phyloP scores from a whole-genome alignment of 1,140 invertebrate species.

The Pseudomyrmex gracilis region DNA sequence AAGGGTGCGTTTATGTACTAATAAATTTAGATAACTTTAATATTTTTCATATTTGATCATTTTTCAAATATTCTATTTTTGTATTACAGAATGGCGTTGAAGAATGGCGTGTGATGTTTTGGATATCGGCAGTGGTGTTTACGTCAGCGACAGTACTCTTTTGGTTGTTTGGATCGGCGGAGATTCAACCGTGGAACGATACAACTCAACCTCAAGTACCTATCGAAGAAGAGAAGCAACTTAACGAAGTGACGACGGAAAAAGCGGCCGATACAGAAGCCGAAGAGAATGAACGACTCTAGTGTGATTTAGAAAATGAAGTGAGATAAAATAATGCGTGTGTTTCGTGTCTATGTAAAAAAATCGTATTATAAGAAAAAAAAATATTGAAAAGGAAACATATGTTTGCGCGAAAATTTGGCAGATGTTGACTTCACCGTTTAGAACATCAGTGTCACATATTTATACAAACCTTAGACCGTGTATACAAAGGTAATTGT shows the following conservation, averaged over 20 bases:
- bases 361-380: background rate
- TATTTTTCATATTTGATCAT: slow-evolving; percentile 1
- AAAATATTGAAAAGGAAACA: background rate
- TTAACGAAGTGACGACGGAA: slow-evolving; percentile 68
- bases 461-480: slow-evolving; percentile 40
- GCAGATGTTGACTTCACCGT: background rate
- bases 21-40: background rate
- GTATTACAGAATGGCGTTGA: slow-evolving; percentile 89
- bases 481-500: background rate
- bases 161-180: slow-evolving; percentile 88
- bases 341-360: slow-evolving; percentile 35
- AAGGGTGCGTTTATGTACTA: slow-evolving; percentile 84
- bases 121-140: slow-evolving; percentile 90
- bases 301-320: slow-evolving; percentile 59
- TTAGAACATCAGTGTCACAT: slow-evolving; percentile 13
- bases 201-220: slow-evolving; percentile 48
- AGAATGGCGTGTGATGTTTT: slow-evolving; percentile 92
- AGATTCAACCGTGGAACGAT: slow-evolving; percentile 89
- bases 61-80: slow-evolving; percentile 7
- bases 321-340: background rate
- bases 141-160: slow-evolving; percentile 89
- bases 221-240: slow-evolving; percentile 76
- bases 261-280: slow-evolving; percentile 71
- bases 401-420: slow-evolving; percentile 8
- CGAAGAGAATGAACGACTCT: slow-evolving; percentile 79